Percentiles rank a stretch among this genome's conserved stretches.
These are phyloP conservation scores for Lophius piscatorius DNA, from an alignment of 2,113 vertebrate genomes.

Conservation along the genomic window DNA sequence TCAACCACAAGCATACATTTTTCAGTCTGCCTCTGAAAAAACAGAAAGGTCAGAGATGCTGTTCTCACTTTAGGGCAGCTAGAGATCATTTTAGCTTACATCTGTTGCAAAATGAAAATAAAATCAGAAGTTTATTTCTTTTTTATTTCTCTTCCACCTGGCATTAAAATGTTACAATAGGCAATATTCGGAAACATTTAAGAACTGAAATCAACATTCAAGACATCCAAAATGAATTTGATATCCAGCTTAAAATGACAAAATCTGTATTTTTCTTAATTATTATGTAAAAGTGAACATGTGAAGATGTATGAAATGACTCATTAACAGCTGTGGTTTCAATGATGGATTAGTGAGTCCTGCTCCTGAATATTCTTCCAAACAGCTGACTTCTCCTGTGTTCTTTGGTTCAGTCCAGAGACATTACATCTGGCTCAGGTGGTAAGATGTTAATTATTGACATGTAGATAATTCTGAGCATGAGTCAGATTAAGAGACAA, in stretches of 20 bases:
- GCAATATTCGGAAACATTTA: not conserved
- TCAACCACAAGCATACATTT: slow-evolving; percentile 9
- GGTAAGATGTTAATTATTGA: slow-evolving; percentile 9
- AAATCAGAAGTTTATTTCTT: slow-evolving; percentile 2
- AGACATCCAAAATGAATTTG: not conserved
- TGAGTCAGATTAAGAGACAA: not conserved
- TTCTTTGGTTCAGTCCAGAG: not conserved
- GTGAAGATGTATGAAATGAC: not conserved
- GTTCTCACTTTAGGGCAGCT: slow-evolving; percentile 7
- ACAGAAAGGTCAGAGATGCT: not conserved
- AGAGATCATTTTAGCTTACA: not conserved
- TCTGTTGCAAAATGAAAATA: not conserved
- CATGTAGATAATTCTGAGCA: slow-evolving; percentile 7
- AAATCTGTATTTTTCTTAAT: too few relatives aligned
- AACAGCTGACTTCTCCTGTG: slow-evolving; percentile 17
- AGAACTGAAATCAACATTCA: not conserved
- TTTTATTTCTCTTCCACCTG: slow-evolving; percentile 14
- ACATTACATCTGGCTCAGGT: slow-evolving; percentile 2
- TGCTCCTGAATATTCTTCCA: slow-evolving; percentile 2
- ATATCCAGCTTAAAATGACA: too few relatives aligned
- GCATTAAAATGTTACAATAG: not conserved
- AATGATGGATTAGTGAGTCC: not conserved
- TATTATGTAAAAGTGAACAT: not conserved
- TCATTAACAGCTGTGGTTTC: slow-evolving; percentile 5
- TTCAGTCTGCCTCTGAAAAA: slow-evolving; percentile 8